phyloP scores from a whole-genome alignment of 1,140 invertebrate species.

The Drosophila ogumai region DNA sequence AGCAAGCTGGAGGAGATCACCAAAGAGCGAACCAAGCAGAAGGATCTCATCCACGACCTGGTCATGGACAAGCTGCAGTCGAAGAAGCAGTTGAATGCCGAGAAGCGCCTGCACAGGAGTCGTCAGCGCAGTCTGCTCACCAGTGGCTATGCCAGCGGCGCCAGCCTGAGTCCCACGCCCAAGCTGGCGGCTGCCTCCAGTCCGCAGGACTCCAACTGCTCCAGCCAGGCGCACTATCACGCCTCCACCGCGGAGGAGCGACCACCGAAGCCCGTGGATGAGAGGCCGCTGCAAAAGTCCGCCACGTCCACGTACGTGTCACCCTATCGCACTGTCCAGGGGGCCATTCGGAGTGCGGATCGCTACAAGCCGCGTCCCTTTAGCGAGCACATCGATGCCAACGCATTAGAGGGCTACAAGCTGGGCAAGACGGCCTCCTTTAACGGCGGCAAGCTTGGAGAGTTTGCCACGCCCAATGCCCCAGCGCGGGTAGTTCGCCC shows the following conservation, averaged over 20 bases:
- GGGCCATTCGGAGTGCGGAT: constrained; percentile 42
- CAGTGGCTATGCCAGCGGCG: constrained; percentile 74
- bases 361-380: constrained; percentile 75
- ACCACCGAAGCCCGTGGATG: constrained; percentile 26
- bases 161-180: constrained; percentile 76
- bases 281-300: constrained; percentile 67
- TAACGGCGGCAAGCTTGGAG: constrained; percentile 52
- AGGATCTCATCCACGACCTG: constrained; percentile 90
- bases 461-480: constrained; percentile 58
- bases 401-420: constrained; percentile 65
- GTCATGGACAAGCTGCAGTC: constrained; percentile 91
- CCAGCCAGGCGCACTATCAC: constrained; percentile 79
- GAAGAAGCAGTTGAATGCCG: constrained; percentile 88
- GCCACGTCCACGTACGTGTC: constrained; percentile 72
- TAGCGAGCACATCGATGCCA: constrained; percentile 70
- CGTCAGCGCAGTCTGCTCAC: constrained; percentile 79
- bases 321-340: constrained; percentile 64
- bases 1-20: constrained; percentile 88
- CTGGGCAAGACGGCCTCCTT: constrained; percentile 77
- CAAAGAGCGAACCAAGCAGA: constrained; percentile 89
- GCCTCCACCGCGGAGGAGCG: constrained; percentile 56
- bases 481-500: constrained; percentile 49
- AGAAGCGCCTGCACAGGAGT: constrained; percentile 86
- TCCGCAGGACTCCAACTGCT: constrained; percentile 71
- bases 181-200: constrained; percentile 70